Base-by-base conservation (phyloP, 2,888 invertebrate species). In the Aspidiotus rigidus region DNA sequence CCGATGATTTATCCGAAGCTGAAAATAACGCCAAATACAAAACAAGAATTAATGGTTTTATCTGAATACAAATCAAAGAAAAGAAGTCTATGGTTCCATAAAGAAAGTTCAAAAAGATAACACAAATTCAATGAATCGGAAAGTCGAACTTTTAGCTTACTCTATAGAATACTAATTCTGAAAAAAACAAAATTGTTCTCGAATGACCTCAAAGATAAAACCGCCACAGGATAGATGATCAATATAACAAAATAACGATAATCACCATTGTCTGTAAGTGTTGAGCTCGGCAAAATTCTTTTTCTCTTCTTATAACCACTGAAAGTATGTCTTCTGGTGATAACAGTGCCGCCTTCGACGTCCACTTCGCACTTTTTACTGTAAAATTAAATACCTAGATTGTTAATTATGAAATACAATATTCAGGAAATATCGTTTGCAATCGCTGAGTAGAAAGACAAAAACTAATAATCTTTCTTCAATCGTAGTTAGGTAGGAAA, bases 241-340 rank as follows among this genome's bases (percentile, higher is more conserved):
- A n/a, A n/a, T n/a, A n/a, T n/a, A n/a, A n/a, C n/a, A 28, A 28
- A 5, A 28, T 28, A 28, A 28, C 28, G 28, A 28, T 28, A 28
- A 28, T 28, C 28, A 28, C 55, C 13, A 53, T 55, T 39, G 53
- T 64, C 1, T 28, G 53, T 17, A 13, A 64, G 56, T 15, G 28
- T 41, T 10, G 16, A 5, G 10, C 42, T n/a, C 8, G 44, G 59
- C 15, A 60, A 60, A 49, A 67, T 67, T 13, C 67, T 42, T 49
- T 67, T 67, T 42, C 57, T 67, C n/a, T 59, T 59, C 10, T 67
- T 67, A 28, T 60, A 67, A 17, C 67, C 49, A 40, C 67, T 67
- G 53, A 67, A 67, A 17, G 67, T 67, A 15, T 67, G 67, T 57
- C 67, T 59, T 7, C 67, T 57, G 7, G 59, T 49, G 11, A 44